These are phyloP conservation scores for Siderastrea radians DNA, from an alignment of 92 coral and sea anemone species.

Conservation along the genomic window DNA sequence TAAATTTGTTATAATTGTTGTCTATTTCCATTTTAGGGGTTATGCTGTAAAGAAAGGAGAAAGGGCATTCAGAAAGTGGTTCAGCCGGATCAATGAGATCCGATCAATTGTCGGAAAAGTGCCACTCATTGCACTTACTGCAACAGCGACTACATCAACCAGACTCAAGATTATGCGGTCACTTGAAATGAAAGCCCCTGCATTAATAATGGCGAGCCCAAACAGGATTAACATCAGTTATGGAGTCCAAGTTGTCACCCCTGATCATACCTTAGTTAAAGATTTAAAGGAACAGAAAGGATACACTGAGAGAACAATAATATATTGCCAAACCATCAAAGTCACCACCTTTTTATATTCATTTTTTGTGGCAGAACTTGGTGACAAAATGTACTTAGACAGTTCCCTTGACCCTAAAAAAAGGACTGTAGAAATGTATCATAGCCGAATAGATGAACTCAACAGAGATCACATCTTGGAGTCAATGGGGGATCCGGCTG, in stretches of 20 bases:
- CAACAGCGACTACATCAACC: constrained; percentile 34
- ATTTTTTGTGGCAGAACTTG: constrained; percentile 40
- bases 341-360: constrained; percentile 7
- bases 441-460: constrained; percentile 59
- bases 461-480: constrained; percentile 44
- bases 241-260: constrained; percentile 16
- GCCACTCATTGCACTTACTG: constrained; percentile 42
- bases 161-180: constrained; percentile 30
- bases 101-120: constrained; percentile 7
- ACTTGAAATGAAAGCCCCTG: constrained; percentile 24
- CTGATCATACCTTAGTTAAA: background rate
- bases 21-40: constrained; percentile 34
- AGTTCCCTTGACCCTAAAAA: constrained; percentile 11
- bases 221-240: constrained; percentile 28
- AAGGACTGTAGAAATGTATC: constrained; percentile 67
- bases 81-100: constrained; percentile 38
- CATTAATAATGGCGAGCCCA: constrained; percentile 15
- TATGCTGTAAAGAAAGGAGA: constrained; percentile 48
- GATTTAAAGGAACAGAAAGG: constrained; percentile 15
- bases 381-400: constrained; percentile 11
- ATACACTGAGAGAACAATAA: constrained; percentile 28
- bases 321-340: constrained; percentile 58
- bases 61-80: constrained; percentile 33
- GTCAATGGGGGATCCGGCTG: constrained; percentile 18
- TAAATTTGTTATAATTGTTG: too few relatives aligned